Evolutionary conservation across 2,113 vertebrate genomes (phyloP).

Genomic region (Nicator chloris): DNA sequence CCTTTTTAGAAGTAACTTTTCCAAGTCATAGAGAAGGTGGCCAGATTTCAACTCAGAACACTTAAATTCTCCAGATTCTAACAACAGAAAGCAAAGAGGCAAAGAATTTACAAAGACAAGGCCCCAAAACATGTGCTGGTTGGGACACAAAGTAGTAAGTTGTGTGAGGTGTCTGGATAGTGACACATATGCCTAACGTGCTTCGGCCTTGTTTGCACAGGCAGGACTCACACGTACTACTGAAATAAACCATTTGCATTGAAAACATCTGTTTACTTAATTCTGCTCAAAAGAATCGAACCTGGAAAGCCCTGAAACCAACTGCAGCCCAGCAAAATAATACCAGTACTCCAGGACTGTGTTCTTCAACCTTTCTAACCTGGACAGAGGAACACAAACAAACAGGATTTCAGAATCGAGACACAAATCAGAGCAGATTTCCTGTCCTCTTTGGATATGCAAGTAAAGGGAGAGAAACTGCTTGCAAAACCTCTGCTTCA

Average conservation of each 20-base stretch:
- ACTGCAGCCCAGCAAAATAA: background rate
- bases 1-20: background rate
- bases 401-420: background rate
- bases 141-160: background rate
- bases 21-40: background rate
- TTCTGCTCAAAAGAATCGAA: background rate
- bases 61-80: background rate
- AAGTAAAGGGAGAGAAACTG: background rate
- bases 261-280: background rate
- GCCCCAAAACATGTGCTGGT: background rate
- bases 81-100: background rate
- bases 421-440: background rate
- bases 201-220: background rate
- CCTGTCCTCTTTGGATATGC: background rate
- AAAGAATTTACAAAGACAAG: background rate
- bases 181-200: background rate
- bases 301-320: background rate
- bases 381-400: background rate
- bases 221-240: background rate
- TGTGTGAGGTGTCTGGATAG: background rate
- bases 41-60: background rate
- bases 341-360: background rate
- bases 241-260: background rate
- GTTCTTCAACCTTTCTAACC: background rate
- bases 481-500: background rate